These are phyloP conservation scores for Hydrolagus affinis DNA, from an alignment of 2,113 vertebrate genomes.

Conservation along the genomic window DNA sequence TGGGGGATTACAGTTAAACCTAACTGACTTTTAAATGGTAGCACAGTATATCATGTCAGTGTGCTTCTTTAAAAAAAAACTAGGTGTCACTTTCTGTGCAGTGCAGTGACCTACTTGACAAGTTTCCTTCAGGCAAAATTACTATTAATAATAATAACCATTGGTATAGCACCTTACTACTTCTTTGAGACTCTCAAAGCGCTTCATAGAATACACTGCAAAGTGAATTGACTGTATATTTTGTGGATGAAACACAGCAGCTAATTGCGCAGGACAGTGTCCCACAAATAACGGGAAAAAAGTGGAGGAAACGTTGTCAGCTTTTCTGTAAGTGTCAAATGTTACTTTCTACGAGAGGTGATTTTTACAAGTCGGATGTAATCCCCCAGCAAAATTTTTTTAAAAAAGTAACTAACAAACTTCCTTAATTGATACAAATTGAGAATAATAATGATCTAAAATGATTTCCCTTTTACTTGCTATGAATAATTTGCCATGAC, in stretches of 20 bases:
- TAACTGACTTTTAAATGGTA: slow-evolving; percentile 60
- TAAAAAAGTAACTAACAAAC: not conserved
- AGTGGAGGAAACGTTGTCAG: slow-evolving; percentile 30
- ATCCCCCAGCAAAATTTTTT: not conserved
- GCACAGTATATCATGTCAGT: slow-evolving; percentile 48
- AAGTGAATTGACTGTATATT: too few relatives aligned
- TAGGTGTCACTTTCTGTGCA: slow-evolving; percentile 47
- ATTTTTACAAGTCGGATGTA: not conserved
- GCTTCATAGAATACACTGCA: too few relatives aligned
- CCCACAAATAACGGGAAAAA: slow-evolving; percentile 19
- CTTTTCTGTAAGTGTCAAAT: slow-evolving; percentile 13
- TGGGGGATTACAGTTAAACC: slow-evolving; percentile 52
- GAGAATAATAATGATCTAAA: not conserved
- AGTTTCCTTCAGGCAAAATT: slow-evolving; percentile 42
- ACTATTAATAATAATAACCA: too few relatives aligned
- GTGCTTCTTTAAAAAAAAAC: slow-evolving; percentile 37
- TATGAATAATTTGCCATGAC: not conserved
- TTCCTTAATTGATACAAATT: slow-evolving; percentile 21
- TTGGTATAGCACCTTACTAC: too few relatives aligned
- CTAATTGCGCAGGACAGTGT: too few relatives aligned
- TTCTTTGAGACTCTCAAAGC: too few relatives aligned
- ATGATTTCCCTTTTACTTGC: slow-evolving; percentile 12
- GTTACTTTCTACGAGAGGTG: not conserved
- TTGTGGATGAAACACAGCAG: too few relatives aligned
- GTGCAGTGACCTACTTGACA: slow-evolving; percentile 41